phyloP scores from a whole-genome alignment of 2,797 vertebrate species.

The Rhynchonycteris naso region DNA sequence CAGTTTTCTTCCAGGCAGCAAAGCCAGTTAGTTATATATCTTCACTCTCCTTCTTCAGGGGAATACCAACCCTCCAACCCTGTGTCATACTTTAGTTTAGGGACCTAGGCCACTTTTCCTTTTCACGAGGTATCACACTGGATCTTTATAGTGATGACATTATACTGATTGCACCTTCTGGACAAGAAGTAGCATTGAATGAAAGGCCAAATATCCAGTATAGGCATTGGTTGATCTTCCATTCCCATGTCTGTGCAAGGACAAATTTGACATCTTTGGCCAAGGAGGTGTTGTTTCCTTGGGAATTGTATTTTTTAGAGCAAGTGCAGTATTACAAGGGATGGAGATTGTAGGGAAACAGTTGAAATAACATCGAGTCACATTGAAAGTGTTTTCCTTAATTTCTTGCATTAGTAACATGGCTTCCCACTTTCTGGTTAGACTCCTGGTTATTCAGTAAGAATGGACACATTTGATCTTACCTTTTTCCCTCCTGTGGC shows the following conservation, averaged over 20 bases:
- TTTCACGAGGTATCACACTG: not conserved
- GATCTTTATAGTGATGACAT: not conserved
- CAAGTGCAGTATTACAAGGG: not conserved
- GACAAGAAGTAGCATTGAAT: not conserved
- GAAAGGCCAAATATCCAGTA: not conserved
- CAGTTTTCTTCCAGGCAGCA: not conserved
- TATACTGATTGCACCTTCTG: not conserved
- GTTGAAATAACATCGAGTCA: not conserved
- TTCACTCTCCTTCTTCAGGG: not conserved
- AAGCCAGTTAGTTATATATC: not conserved
- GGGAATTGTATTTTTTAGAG: not conserved
- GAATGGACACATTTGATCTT: not conserved
- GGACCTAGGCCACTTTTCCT: not conserved
- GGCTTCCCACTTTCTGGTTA: not conserved
- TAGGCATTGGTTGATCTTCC: not conserved
- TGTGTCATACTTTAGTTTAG: not conserved
- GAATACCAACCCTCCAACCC: not conserved
- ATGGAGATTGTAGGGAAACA: not conserved
- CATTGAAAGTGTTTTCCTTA: not conserved
- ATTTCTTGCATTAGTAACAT: not conserved
- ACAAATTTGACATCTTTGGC: not conserved
- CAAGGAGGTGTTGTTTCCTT: not conserved
- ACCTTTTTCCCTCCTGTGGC: not conserved
- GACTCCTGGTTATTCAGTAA: not conserved
- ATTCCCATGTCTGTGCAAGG: not conserved